A percentile compares a stretch with the other conserved stretches of the same genome.
Evolutionary conservation across 1,140 invertebrate species (phyloP).

Genomic region (Halotydeus destructor): DNA sequence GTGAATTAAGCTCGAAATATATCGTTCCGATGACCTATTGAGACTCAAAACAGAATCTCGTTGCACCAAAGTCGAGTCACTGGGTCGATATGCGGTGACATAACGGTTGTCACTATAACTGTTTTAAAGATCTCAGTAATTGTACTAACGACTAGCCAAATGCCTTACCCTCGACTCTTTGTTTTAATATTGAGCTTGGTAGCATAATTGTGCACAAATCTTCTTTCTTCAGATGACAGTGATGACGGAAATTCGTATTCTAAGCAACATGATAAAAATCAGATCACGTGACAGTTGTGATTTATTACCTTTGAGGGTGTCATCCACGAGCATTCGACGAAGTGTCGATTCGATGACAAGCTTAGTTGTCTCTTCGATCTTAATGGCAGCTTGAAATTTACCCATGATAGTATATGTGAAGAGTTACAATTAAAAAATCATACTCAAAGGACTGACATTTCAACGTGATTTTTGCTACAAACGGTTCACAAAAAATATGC

Average conservation of each 20-base stretch:
- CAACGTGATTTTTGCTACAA: too few relatives aligned
- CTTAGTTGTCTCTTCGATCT: too few relatives aligned
- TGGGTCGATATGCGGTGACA: conserved; percentile 48
- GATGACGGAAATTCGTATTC: conserved; percentile 45
- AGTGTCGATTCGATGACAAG: too few relatives aligned
- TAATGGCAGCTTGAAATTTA: too few relatives aligned
- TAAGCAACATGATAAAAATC: too few relatives aligned
- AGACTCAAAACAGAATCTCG: conserved; percentile 44
- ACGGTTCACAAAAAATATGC: too few relatives aligned
- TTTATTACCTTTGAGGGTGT: too few relatives aligned
- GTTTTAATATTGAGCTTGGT: conserved; percentile 42
- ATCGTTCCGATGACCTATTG: conserved; percentile 37
- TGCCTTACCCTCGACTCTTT: conserved; percentile 40
- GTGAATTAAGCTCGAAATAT: conserved; percentile 34
- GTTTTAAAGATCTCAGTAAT: conserved; percentile 8
- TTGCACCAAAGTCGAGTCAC: conserved; percentile 43
- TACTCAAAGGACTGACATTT: too few relatives aligned
- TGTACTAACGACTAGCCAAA: not conserved
- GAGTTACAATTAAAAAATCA: too few relatives aligned
- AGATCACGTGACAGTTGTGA: too few relatives aligned
- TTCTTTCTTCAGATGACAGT: conserved; percentile 45
- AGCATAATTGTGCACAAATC: conserved; percentile 47
- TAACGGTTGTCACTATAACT: conserved; percentile 45
- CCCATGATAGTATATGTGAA: too few relatives aligned
- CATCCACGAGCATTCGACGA: too few relatives aligned